Base-by-base conservation (phyloP, 1,140 invertebrate genomes). In the Danaus plexippus region DNA sequence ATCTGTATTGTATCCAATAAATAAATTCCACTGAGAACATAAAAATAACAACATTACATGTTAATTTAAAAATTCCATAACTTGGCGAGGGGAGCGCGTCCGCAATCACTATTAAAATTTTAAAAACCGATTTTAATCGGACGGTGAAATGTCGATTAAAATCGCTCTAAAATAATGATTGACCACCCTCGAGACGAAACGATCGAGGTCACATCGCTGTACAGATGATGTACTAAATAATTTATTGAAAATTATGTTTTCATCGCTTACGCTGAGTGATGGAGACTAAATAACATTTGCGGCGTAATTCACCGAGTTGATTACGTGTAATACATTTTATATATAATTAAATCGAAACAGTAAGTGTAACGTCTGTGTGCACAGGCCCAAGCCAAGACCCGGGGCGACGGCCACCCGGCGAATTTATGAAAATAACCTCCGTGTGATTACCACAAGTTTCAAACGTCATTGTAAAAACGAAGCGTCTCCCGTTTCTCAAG, bases 391-490 rank as follows among this genome's bases (percentile, higher is more conserved):
- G 12, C 54, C 47, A 18, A 15, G 61, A 59, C 59, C 52, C 63
- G 44, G 59, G 63, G 64, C 12, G 47, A 47, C 42, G 68, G 61
- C 64, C 61, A 66, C 63, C 63, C 66, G 64, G 64, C 63, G 71
- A 71, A 73, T 73, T 71, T 71, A 69, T 68, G 66, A 71, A 71
- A 73, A 73, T 71, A 67, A 71, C 56, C 49, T 67, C 60, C 60
- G 45, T 63, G n/a, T n/a, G n/a, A 63, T 61, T 52, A 52, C 44
- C 18, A 43, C 12, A 45, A 40, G 40, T 57, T 57, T 57, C 2
- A 0, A 32, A 4, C 45, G 54, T 57, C 54, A 32, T 6, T 3
- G 0, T 32, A 3, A 32, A 32, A 32, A 32, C 22, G 2, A 32
- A 32, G 47, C 47, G 54, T 11, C 13, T 47, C 41, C 49, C 47